Base-by-base conservation (phyloP, 1,140 invertebrate species). In the Drosophila micromelanica region DNA sequence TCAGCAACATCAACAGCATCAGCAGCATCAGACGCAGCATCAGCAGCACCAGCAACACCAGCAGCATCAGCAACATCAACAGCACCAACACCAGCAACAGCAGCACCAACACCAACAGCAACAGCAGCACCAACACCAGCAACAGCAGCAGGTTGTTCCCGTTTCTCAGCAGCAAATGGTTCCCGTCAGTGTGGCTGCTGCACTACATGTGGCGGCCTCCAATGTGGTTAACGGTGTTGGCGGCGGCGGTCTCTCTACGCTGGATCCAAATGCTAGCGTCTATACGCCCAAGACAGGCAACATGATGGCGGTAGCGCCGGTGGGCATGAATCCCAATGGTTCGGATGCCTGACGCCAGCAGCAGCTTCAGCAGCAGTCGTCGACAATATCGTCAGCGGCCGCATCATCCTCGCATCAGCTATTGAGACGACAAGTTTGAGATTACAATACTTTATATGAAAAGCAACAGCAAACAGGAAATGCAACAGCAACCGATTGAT, bases 221-320 rank as follows among this genome's bases (percentile, higher is more conserved):
- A 79, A 82, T 71, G 79, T 54, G 7, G 78, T 75, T 8, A 75
- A 80, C 43, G 68, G 84, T 38, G 80, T 64, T 11, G 70, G 67
- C 5, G 65, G 68, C 12, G 72, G 64, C 30, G 76, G 77, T 11
- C 63, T 93, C 51, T 97, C 96, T 12, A 96, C 95, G 73, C 94
- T 98, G 64, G 97, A 98, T 93, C 97, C 97, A 46, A 98, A 98
- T 93, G 97, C 97, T 62, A 96, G 96, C 65, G 97, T 96, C 71
- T 98, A 98, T 92, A 98, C 97, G 59, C 97, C 97, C 51, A 97
- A 97, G 43, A 57, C 67, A 1, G 82, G 82, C 32, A 87, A 87
- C 49, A 89, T 87, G 86, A 85, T 76, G 90, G 84, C 80, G 46
- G 82, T 89, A 17, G 70, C 79, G 63, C 84, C 84, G 48, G 79